phyloP scores from a whole-genome alignment of 2,113 vertebrate species.

The Romanogobio albipinnatus region DNA sequence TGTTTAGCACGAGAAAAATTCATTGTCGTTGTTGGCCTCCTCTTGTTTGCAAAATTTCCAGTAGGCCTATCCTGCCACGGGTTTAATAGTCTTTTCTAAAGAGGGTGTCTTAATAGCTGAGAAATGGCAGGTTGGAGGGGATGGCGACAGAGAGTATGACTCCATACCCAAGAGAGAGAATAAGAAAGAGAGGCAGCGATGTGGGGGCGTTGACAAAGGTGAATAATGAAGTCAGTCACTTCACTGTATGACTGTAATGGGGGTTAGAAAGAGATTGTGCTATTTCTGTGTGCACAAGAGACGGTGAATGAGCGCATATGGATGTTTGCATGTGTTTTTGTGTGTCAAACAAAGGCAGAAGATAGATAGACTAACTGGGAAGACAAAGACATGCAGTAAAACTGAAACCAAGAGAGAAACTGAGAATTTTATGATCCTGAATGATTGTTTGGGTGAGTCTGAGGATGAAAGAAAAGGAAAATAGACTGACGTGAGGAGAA shows the following conservation, averaged over 20 bases:
- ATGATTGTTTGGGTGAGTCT: slow-evolving; percentile 2
- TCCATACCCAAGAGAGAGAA: slow-evolving; percentile 5
- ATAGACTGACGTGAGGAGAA: background rate
- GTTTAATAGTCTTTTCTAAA: slow-evolving; percentile 42
- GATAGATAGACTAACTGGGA: slow-evolving; percentile 4
- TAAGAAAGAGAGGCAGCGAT: slow-evolving; percentile 20
- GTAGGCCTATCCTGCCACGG: slow-evolving; percentile 39
- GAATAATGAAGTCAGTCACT: slow-evolving; percentile 54
- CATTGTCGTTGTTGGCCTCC: background rate
- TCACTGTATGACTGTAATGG: slow-evolving; percentile 49
- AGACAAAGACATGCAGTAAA: slow-evolving; percentile 17
- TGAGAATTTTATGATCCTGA: slow-evolving; percentile 18
- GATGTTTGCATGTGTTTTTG: slow-evolving; percentile 30
- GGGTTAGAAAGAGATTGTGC: slow-evolving; percentile 42
- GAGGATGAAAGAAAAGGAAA: background rate
- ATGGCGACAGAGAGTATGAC: slow-evolving; percentile 5
- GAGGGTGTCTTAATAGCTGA: slow-evolving; percentile 23
- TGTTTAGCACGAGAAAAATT: slow-evolving; percentile 22
- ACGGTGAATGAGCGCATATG: slow-evolving; percentile 28
- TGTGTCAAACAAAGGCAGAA: slow-evolving; percentile 18
- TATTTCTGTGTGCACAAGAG: slow-evolving; percentile 37
- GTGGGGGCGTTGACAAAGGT: slow-evolving; percentile 50
- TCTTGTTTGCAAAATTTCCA: background rate
- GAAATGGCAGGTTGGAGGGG: slow-evolving; percentile 23
- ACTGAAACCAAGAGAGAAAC: background rate